Evolutionary conservation across 2,797 vertebrate species (phyloP), one percentile per base, ranked within the genome.

Genomic region (Babyrousa celebensis): DNA sequence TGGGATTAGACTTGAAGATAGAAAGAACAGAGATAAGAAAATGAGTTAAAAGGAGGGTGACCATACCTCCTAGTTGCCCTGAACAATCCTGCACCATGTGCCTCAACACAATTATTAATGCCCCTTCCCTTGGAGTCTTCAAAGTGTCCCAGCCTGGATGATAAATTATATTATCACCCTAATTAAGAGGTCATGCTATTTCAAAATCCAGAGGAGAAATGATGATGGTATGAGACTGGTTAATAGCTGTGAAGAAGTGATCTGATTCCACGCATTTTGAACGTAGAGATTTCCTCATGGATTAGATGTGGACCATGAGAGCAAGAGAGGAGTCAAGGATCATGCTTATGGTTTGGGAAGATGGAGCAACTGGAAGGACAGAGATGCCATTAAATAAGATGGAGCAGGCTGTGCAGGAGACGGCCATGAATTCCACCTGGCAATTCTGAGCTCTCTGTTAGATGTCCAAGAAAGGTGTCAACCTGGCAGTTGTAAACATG

Each of bases 101-200:
- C 58, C 32, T 62, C 40, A 58, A 18, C 18, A 36, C 9, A 68
- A 62, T 43, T 54, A 60, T 63, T 90, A 40, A 58, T 70, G 40
- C 14, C 15, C 58, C 21, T n/a, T 12, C 36, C 58, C 12, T 74
- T n/a, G n/a, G 62, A 32, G 36, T 75, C 80, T 84, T 92, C 25
- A 68, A 70, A 89, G 23, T 67, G 7, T 25, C 10, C 52, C 17
- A 52, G 36, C 70, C 78, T 27, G 27, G 25, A 95, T 75, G 56
- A 75, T 75, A 74, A 88, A 62, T 93, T 79, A 77, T 60, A 84
- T 67, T 74, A 54, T 74, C 40, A 79, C 20, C 25, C 18, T 48
- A 58, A 25, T n/a, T 72, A 27, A 89, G 63, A 85, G 63, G 32
- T 20, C 7, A 72, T 11, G 52, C 1, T 65, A 56, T 21, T 86